These are phyloP conservation scores for Eupithecia dodoneata DNA, from an alignment of 2,888 invertebrate species.

Conservation along the genomic window DNA sequence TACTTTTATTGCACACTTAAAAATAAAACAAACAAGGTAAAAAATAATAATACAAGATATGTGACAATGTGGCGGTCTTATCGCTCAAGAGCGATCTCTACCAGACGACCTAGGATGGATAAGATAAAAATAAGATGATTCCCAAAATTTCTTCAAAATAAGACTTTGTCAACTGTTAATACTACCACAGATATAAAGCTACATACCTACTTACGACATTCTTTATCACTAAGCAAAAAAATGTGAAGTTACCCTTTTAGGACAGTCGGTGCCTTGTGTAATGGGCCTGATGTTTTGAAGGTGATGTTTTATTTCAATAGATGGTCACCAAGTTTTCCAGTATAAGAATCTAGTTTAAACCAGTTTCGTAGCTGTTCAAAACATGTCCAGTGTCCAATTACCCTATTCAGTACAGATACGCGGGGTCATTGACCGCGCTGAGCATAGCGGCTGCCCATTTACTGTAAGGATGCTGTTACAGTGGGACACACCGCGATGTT, in stretches of 20 bases:
- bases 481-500: background rate
- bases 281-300: background rate
- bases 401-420: slow-evolving; percentile 24
- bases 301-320: background rate
- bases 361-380: slow-evolving; percentile 4
- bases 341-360: background rate
- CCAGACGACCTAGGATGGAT: too few relatives aligned
- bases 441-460: slow-evolving; percentile 28
- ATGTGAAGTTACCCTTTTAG: too few relatives aligned
- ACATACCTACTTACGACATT: too few relatives aligned
- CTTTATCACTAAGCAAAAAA: background rate
- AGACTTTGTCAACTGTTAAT: too few relatives aligned
- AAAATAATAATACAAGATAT: too few relatives aligned
- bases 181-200: too few relatives aligned
- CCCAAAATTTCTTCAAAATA: too few relatives aligned
- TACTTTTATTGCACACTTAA: too few relatives aligned
- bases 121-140: too few relatives aligned
- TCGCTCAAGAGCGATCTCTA: too few relatives aligned
- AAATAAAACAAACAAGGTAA: too few relatives aligned
- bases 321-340: background rate
- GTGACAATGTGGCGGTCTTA: too few relatives aligned
- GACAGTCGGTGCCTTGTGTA: background rate
- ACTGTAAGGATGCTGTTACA: slow-evolving; percentile 14
- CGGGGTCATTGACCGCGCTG: slow-evolving; percentile 25
- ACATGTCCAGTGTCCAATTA: slow-evolving; percentile 23